Evolutionary conservation across 2,797 vertebrate species (phyloP).

Genomic region (Acanthurus tractus): DNA sequence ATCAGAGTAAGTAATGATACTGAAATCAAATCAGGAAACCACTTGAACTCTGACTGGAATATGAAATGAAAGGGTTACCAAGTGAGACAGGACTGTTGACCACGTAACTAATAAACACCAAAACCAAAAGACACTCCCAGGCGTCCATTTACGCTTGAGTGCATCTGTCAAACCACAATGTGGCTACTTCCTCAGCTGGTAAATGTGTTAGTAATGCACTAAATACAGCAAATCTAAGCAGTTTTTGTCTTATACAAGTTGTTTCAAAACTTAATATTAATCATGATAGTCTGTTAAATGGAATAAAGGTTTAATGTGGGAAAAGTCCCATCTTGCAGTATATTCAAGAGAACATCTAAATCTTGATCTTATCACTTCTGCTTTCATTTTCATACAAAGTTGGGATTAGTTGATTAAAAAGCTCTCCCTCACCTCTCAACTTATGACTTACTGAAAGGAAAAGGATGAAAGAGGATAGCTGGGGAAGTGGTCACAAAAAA

Average conservation of each 20-base stretch:
- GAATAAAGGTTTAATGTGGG: background rate
- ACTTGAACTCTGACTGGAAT: constrained; percentile 11
- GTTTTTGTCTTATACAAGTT: background rate
- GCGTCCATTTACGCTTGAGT: background rate
- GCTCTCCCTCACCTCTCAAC: constrained; percentile 6
- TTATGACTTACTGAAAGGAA: constrained; percentile 20
- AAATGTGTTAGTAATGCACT: constrained; percentile 19
- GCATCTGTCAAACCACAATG: constrained; percentile 22
- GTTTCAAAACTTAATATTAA: constrained; percentile 12
- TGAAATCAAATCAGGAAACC: background rate
- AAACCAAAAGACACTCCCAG: background rate
- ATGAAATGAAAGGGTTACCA: constrained; percentile 26
- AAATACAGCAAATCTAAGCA: constrained; percentile 19
- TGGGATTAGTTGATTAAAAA: background rate
- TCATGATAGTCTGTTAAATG: no score
- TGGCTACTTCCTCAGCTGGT: constrained; percentile 17
- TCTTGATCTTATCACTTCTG: background rate
- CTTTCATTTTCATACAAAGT: constrained; percentile 8
- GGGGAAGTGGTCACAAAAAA: constrained; percentile 53
- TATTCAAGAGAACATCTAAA: background rate
- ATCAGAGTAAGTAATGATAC: background rate
- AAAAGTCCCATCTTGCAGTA: background rate
- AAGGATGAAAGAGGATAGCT: constrained; percentile 47
- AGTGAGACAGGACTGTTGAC: background rate
- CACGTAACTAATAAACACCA: background rate